Evolutionary conservation across 2,113 vertebrate species (phyloP).

Genomic region (Corythoichthys haematopterus): DNA sequence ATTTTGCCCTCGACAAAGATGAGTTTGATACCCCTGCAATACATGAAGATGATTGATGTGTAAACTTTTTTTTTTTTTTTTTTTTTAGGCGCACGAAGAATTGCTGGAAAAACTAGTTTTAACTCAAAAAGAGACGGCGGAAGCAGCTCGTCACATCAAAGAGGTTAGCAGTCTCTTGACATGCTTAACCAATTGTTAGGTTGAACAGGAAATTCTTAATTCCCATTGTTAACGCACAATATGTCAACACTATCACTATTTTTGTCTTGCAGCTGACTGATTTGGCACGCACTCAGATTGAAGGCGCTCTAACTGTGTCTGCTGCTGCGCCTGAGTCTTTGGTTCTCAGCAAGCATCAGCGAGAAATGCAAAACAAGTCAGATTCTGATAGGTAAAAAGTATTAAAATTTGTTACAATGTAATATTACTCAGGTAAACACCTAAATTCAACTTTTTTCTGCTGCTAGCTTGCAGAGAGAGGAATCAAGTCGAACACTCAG

Average conservation of each 20-base stretch:
- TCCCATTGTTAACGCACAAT: background rate
- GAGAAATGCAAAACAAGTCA: slow-evolving; percentile 57
- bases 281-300: slow-evolving; percentile 72
- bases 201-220: background rate
- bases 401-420: background rate
- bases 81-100: slow-evolving; percentile 77
- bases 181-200: slow-evolving; percentile 1
- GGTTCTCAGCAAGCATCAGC: slow-evolving; percentile 72
- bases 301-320: slow-evolving; percentile 58
- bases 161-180: slow-evolving; percentile 71
- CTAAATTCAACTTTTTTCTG: background rate
- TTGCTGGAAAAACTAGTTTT: slow-evolving; percentile 79
- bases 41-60: slow-evolving; percentile 8
- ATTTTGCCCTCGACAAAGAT: too few species aligned
- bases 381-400: slow-evolving; percentile 74
- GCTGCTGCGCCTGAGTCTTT: slow-evolving; percentile 54
- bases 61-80: slow-evolving; percentile 22
- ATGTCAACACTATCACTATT: background rate
- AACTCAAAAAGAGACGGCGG: slow-evolving; percentile 74
- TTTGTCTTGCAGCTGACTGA: slow-evolving; percentile 78
- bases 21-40: too few species aligned
- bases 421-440: background rate
- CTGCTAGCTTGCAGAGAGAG: slow-evolving; percentile 63
- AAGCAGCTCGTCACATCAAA: slow-evolving; percentile 76
- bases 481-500: slow-evolving; percentile 73